These are phyloP conservation scores for Scophthalmus maximus DNA, from an alignment of 2,113 vertebrate species.

Conservation along the genomic window DNA sequence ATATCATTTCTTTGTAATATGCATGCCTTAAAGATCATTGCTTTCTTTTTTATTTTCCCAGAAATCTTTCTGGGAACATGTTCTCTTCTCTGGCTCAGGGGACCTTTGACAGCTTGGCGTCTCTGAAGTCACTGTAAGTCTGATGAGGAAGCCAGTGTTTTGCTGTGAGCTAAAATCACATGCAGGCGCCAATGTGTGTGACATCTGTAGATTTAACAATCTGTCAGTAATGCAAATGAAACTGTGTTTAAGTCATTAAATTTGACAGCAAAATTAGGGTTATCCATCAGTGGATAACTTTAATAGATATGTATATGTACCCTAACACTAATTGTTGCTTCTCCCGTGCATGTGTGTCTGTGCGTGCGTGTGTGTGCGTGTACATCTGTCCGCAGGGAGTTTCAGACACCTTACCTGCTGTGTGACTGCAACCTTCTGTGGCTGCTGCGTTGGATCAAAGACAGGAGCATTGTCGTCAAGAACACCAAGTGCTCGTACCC, in stretches of 20 bases:
- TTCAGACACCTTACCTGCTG: slow-evolving; percentile 93
- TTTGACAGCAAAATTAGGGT: not conserved
- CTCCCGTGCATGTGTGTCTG: not conserved
- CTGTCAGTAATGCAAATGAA: not conserved
- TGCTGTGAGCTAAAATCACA: not conserved
- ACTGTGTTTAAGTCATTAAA: not conserved
- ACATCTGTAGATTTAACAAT: slow-evolving; percentile 4
- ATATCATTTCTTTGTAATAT: not conserved
- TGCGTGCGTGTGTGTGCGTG: not conserved
- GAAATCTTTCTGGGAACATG: slow-evolving; percentile 95
- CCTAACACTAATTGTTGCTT: not conserved
- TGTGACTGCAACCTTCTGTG: slow-evolving; percentile 97
- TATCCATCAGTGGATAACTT: not conserved
- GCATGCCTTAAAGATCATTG: accelerated
- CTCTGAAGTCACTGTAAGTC: slow-evolving; percentile 94
- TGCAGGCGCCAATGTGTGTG: not conserved
- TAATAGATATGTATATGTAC: not conserved
- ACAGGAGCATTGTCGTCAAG: slow-evolving; percentile 88
- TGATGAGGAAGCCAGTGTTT: not conserved
- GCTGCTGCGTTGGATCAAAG: slow-evolving; percentile 93
- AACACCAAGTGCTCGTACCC: slow-evolving; percentile 94
- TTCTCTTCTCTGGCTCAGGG: slow-evolving; percentile 94
- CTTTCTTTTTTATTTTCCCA: slow-evolving; percentile 65
- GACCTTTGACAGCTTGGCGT: slow-evolving; percentile 92
- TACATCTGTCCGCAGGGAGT: slow-evolving; percentile 84